phyloP scores from a whole-genome alignment of 1,140 invertebrate genomes.

The Aethina tumida region DNA sequence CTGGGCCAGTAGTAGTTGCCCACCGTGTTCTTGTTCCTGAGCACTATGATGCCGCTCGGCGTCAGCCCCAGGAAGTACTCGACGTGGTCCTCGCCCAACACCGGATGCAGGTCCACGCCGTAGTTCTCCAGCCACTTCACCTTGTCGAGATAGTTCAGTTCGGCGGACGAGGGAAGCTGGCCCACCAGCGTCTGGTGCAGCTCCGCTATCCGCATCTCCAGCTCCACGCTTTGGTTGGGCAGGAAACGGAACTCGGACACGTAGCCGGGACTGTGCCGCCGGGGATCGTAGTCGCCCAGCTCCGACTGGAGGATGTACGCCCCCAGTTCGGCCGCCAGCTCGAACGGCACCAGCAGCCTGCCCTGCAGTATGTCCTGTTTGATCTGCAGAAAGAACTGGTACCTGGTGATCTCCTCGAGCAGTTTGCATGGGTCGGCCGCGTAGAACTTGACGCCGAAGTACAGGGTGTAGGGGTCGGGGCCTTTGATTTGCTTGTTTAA shows the following conservation, averaged over 20 bases:
- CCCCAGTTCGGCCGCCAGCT: conserved; percentile 83
- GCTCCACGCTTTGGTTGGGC: conserved; percentile 82
- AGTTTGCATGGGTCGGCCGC: conserved; percentile 94
- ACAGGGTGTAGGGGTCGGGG: conserved; percentile 76
- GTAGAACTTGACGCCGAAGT: conserved; percentile 98
- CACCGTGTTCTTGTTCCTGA: conserved; percentile 92
- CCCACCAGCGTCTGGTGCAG: conserved; percentile 78
- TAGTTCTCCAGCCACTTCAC: conserved; percentile 96
- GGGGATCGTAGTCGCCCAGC: conserved; percentile 90
- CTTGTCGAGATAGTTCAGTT: conserved; percentile 86
- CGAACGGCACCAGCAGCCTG: conserved; percentile 75
- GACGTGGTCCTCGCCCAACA: conserved; percentile 93
- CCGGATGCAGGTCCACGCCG: conserved; percentile 93
- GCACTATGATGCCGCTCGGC: conserved; percentile 92
- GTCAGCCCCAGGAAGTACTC: conserved; percentile 95
- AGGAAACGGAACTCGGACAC: conserved; percentile 96
- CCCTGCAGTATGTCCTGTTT: conserved; percentile 92
- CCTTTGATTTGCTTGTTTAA: conserved; percentile 68
- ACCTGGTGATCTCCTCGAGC: conserved; percentile 92
- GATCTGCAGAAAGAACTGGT: conserved; percentile 92
- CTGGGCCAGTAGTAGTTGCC: conserved; percentile 99
- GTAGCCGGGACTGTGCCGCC: conserved; percentile 81
- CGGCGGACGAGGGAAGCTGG: conserved; percentile 80
- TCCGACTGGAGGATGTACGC: conserved; percentile 95
- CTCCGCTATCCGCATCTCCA: conserved; percentile 82